Evolutionary conservation across 1,140 invertebrate species (phyloP), one percentile per base, ranked within the genome.

Genomic region (Dendroctonus valens): DNA sequence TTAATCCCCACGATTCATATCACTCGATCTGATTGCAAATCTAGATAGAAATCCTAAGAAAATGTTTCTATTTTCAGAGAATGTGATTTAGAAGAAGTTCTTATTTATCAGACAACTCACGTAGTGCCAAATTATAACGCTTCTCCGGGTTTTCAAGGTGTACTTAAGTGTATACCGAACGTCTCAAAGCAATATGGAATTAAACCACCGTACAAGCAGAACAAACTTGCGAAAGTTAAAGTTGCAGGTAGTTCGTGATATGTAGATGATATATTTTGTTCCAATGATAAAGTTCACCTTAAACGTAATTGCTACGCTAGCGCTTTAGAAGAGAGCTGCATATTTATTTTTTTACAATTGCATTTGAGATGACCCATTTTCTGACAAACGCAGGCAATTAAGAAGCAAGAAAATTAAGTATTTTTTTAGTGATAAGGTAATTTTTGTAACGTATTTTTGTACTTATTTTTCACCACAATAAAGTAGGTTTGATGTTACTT

Each of bases 31-130:
- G 9, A 52, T 52, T 52, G 12, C 38, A n/a, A 52, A 52, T 14
- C 5, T 26, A 15, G 14, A 51, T 51, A 8, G 5, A 9, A 14
- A 6, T 52, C 11, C 50, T 12, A 15, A 12, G 15, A 51, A 11
- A 7, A 15, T 51, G 7, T 12, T 51, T 15, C 8, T 51, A 12
- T 51, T 74, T 74, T 46, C 59, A 78, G 77, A 46, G 77, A 79
- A 65, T 69, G 69, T 62, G 77, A 78, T 67, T 55, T 79, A 48
- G 77, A 79, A 66, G 77, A 79, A 67, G 68, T 78, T 9, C 63
- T 79, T 11, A 69, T 73, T 5, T 69, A 77, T 41, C 76, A 79
- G 69, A 76, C 75, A 11, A 69, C 74, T 51, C 73, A 75, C 41
- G 62, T 70, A 9, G 65, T 73, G 60, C 74, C 75, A 70, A 73